These are phyloP conservation scores for Perca flavescens DNA, from an alignment of 2,113 vertebrate genomes.

Conservation along the genomic window DNA sequence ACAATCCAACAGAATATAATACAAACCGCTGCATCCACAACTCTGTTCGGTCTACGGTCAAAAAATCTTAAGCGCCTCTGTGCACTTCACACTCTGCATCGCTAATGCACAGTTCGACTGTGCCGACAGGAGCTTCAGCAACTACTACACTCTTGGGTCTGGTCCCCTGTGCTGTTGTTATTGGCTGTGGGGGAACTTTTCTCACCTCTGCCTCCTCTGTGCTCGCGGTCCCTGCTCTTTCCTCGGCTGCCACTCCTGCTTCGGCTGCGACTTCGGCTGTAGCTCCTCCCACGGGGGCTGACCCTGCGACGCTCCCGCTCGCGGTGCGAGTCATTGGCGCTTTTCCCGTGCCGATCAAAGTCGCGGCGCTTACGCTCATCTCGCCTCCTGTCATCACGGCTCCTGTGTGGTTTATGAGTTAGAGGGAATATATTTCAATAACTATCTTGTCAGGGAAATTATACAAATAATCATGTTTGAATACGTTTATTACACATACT, in stretches of 20 bases:
- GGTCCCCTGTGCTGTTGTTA: slow-evolving; percentile 47
- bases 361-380: slow-evolving; percentile 97
- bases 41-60: slow-evolving; percentile 3
- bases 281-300: slow-evolving; percentile 89
- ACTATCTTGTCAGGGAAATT: not conserved
- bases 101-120: slow-evolving; percentile 11
- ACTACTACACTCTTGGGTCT: slow-evolving; percentile 33
- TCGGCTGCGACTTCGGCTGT: slow-evolving; percentile 82
- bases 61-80: not conserved
- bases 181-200: slow-evolving; percentile 35
- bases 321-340: slow-evolving; percentile 88
- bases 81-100: slow-evolving; percentile 12
- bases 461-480: too few species aligned
- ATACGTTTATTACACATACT: too few species aligned
- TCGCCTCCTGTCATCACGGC: slow-evolving; percentile 91
- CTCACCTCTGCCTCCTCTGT: slow-evolving; percentile 82
- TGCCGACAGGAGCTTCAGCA: slow-evolving; percentile 15
- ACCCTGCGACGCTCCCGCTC: slow-evolving; percentile 94
- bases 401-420: slow-evolving; percentile 74
- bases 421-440: not conserved
- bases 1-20: not conserved
- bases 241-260: slow-evolving; percentile 86
- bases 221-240: slow-evolving; percentile 78
- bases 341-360: slow-evolving; percentile 90
- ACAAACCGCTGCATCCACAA: not conserved